phyloP scores from a whole-genome alignment of 2,113 vertebrate species.

The Procavia capensis region DNA sequence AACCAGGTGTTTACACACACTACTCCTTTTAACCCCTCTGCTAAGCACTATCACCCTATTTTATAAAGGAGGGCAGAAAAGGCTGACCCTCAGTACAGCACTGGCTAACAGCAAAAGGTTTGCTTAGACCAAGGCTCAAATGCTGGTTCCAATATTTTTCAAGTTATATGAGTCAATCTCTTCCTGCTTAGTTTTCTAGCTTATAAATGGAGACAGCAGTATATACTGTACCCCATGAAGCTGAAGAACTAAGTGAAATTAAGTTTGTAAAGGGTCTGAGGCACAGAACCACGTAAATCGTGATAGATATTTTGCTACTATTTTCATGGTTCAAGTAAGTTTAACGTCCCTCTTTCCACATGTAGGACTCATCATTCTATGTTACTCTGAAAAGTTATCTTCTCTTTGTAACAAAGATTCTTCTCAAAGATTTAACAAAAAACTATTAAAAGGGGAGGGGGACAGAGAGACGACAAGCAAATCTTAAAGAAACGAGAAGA shows the following conservation, averaged over 20 bases:
- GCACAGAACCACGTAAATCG: neutral
- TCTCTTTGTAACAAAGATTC: constrained; percentile 2
- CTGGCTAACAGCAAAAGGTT: neutral
- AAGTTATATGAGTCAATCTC: neutral
- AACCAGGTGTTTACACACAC: neutral
- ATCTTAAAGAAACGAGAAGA: constrained; percentile 2
- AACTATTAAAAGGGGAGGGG: rapidly evolving
- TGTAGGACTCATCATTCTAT: neutral
- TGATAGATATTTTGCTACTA: neutral
- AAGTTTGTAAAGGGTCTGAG: constrained; percentile 11
- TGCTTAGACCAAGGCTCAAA: neutral
- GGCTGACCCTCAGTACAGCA: neutral
- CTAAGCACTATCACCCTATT: neutral
- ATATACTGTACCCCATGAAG: neutral
- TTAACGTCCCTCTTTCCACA: constrained; percentile 13
- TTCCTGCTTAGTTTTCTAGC: neutral
- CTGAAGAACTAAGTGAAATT: constrained; percentile 1
- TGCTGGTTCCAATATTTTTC: neutral
- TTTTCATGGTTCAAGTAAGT: neutral
- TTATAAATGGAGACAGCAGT: neutral
- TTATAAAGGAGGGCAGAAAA: neutral
- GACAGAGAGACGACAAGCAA: neutral
- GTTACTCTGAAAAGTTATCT: neutral
- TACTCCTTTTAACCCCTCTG: neutral
- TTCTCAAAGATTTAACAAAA: neutral